Percentiles rank a stretch among this genome's conserved stretches.
Evolutionary conservation across 1,140 invertebrate species (phyloP).

Genomic region (Temnothorax longispinosus): DNA sequence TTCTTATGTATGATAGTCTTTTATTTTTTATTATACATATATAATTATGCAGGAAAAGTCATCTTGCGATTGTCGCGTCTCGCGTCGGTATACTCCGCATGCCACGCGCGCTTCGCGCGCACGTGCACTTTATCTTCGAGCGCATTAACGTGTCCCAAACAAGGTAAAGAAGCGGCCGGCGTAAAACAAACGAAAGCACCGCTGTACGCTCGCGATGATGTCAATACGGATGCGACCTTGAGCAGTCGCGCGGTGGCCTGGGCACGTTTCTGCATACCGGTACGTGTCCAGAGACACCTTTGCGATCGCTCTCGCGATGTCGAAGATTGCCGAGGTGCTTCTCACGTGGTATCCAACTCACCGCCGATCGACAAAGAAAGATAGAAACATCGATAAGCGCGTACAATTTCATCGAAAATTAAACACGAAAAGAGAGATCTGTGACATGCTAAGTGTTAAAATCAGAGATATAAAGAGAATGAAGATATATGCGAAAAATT

Average conservation of each 20-base stretch:
- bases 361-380: not conserved
- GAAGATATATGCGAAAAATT: not conserved
- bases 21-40: not conserved
- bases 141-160: slow-evolving; percentile 72
- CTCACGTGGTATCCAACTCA: slow-evolving; percentile 30
- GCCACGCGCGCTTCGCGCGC: slow-evolving; percentile 38
- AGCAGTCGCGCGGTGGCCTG: slow-evolving; percentile 63
- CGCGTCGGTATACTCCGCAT: not conserved
- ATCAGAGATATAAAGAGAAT: not conserved
- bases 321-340: slow-evolving; percentile 17
- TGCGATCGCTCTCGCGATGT: slow-evolving; percentile 20
- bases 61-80: not conserved
- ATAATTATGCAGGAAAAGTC: not conserved
- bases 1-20: not conserved
- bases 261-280: slow-evolving; percentile 76
- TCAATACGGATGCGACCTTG: slow-evolving; percentile 81
- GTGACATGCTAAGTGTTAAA: not conserved
- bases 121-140: slow-evolving; percentile 59
- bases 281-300: slow-evolving; percentile 64
- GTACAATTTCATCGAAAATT: not conserved
- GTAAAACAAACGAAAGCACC: slow-evolving; percentile 74
- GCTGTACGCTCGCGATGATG: slow-evolving; percentile 73
- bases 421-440: not conserved
- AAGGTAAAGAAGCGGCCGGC: slow-evolving; percentile 59
- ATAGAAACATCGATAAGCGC: slow-evolving; percentile 34